These are phyloP conservation scores for Melospiza georgiana DNA, from an alignment of 2,113 vertebrate species.

Conservation along the genomic window DNA sequence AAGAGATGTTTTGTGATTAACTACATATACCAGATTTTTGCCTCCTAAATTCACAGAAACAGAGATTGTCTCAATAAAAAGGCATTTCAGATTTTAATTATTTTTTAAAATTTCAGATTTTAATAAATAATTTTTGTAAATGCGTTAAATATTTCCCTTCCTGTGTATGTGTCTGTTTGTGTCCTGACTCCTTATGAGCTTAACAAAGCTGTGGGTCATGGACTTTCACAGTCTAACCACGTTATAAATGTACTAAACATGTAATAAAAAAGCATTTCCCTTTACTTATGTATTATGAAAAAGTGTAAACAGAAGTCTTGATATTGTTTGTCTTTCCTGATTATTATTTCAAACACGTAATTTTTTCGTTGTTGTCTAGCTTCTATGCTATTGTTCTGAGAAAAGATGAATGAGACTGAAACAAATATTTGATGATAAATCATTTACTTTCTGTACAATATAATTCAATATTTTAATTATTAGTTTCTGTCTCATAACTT, in stretches of 20 bases:
- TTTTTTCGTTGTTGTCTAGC: neutral
- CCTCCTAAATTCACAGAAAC: neutral
- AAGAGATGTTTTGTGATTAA: neutral
- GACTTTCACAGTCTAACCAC: neutral
- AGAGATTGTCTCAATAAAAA: neutral
- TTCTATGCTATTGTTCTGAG: neutral
- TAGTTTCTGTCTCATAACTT: neutral
- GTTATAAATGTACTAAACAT: neutral
- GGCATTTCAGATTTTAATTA: neutral
- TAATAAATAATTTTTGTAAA: neutral
- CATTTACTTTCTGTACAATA: neutral
- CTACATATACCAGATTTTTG: neutral
- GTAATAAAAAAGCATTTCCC: slow-evolving; percentile 5
- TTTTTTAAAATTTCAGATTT: neutral
- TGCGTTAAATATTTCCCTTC: neutral
- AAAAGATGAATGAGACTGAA: neutral
- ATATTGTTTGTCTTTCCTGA: neutral
- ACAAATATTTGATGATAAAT: neutral
- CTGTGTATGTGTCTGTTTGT: neutral
- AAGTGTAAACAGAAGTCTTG: neutral
- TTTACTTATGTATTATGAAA: neutral
- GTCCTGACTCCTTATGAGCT: neutral
- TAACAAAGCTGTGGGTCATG: neutral
- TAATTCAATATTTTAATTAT: neutral
- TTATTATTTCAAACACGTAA: neutral